Conservation (phyloP, 2,888 invertebrate species). For the Chesias legatella region DNA sequence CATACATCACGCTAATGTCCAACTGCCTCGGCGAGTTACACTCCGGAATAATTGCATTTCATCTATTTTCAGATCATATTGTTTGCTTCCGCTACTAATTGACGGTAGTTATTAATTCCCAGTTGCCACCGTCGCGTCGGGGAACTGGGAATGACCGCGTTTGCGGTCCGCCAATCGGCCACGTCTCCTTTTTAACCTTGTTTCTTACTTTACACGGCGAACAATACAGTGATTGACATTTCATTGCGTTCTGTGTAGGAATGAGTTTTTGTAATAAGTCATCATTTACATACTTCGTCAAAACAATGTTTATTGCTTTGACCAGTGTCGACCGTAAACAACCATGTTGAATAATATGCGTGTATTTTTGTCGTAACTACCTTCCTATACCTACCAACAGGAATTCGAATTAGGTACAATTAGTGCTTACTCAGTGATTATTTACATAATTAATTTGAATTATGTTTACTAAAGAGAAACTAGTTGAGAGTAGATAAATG, state of each 20-base stretch:
- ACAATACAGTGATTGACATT: slow-evolving; percentile 65
- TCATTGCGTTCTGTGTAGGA: slow-evolving; percentile 32
- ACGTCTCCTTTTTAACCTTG: too few species aligned
- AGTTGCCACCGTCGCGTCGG: too few species aligned
- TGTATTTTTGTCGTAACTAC: too few species aligned
- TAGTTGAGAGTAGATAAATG: too few species aligned
- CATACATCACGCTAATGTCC: slow-evolving; percentile 33
- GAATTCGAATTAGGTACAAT: too few species aligned
- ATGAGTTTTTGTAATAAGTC: slow-evolving; percentile 12
- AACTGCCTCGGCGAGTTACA: slow-evolving; percentile 22
- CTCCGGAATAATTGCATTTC: slow-evolving; percentile 51
- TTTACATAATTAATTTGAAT: too few species aligned
- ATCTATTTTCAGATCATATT: slow-evolving; percentile 48
- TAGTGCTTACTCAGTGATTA: too few species aligned
- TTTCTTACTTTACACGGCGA: slow-evolving; percentile 25
- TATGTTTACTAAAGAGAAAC: too few species aligned
- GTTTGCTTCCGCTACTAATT: slow-evolving; percentile 65
- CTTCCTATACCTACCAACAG: too few species aligned
- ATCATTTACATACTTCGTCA: slow-evolving; percentile 7
- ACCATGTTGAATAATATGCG: too few species aligned
- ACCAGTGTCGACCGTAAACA: background rate
- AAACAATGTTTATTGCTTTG: slow-evolving; percentile 4
- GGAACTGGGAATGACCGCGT: background rate
- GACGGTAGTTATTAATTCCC: slow-evolving; percentile 9
- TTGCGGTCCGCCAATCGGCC: background rate